Evolutionary conservation across 2,888 invertebrate genomes (phyloP).

Genomic region (Drosophila ezoana): DNA sequence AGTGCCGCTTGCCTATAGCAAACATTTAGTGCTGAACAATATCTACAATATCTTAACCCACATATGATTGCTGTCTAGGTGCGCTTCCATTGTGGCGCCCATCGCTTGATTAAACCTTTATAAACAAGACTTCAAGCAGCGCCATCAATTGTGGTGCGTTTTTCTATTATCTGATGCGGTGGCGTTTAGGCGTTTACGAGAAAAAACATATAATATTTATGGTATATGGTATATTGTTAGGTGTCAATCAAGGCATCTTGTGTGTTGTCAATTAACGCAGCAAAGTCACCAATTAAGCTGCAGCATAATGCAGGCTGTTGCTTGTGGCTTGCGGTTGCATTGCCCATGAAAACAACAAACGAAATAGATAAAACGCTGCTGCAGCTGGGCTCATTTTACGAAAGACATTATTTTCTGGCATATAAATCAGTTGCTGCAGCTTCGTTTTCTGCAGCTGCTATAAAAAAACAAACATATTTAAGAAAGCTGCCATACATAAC

Average conservation of each 20-base stretch:
- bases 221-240: slow-evolving; percentile 48
- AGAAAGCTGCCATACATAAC: background rate
- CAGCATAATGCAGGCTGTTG: slow-evolving; percentile 48
- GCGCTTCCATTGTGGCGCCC: slow-evolving; percentile 51
- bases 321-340: slow-evolving; percentile 60
- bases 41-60: slow-evolving; percentile 55
- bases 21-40: slow-evolving; percentile 60
- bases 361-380: slow-evolving; percentile 34
- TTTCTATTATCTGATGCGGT: slow-evolving; percentile 48
- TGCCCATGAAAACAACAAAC: slow-evolving; percentile 45
- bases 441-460: background rate
- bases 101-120: slow-evolving; percentile 60
- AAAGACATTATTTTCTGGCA: slow-evolving; percentile 7
- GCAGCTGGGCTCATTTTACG: slow-evolving; percentile 36
- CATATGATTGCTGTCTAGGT: slow-evolving; percentile 57
- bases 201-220: slow-evolving; percentile 15
- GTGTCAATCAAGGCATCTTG: slow-evolving; percentile 72
- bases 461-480: background rate
- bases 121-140: slow-evolving; percentile 28
- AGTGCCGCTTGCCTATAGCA: slow-evolving; percentile 33
- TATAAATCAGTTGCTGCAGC: slow-evolving; percentile 18
- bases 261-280: slow-evolving; percentile 70
- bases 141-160: slow-evolving; percentile 27
- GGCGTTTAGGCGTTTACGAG: slow-evolving; percentile 37
- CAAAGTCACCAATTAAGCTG: slow-evolving; percentile 69